These are phyloP conservation scores for Rhodophaea formosa DNA, from an alignment of 2,888 invertebrate species.

Conservation along the genomic window DNA sequence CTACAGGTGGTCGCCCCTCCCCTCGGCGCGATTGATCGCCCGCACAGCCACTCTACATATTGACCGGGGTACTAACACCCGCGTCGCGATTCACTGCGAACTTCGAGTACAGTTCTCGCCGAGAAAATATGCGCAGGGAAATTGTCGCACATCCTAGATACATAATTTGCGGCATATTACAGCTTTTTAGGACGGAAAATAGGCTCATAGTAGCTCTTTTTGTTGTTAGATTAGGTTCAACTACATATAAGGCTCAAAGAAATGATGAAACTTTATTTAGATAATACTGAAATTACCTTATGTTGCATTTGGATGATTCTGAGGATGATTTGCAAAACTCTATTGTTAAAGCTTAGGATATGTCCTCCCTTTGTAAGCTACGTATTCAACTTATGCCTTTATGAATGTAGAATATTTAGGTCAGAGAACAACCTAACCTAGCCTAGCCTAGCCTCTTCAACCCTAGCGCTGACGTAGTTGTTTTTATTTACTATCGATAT, in stretches of 20 bases:
- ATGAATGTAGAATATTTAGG: neutral
- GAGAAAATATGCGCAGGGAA: conserved; percentile 10
- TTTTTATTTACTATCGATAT: too few relatives aligned
- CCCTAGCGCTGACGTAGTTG: too few relatives aligned
- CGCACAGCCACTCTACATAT: conserved; percentile 79
- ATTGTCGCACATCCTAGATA: neutral
- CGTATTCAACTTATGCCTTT: neutral
- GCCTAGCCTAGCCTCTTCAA: too few relatives aligned
- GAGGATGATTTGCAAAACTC: too few relatives aligned
- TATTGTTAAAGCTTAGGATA: too few relatives aligned
- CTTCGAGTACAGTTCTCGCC: conserved; percentile 40
- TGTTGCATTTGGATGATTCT: too few relatives aligned
- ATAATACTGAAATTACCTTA: too few relatives aligned
- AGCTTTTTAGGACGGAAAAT: neutral
- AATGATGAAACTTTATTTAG: too few relatives aligned
- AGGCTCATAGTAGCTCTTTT: neutral
- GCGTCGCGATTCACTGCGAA: conserved; percentile 67
- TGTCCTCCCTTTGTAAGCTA: too few relatives aligned
- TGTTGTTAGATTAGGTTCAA: neutral
- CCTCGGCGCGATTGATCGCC: conserved; percentile 76
- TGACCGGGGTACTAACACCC: conserved; percentile 75
- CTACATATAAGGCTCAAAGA: neutral
- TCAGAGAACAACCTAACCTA: neutral
- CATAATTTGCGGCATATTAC: neutral
- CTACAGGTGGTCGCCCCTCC: conserved; percentile 69